Conservation (phyloP, 1,140 invertebrate genomes). For the Cotesia glomerata region DNA sequence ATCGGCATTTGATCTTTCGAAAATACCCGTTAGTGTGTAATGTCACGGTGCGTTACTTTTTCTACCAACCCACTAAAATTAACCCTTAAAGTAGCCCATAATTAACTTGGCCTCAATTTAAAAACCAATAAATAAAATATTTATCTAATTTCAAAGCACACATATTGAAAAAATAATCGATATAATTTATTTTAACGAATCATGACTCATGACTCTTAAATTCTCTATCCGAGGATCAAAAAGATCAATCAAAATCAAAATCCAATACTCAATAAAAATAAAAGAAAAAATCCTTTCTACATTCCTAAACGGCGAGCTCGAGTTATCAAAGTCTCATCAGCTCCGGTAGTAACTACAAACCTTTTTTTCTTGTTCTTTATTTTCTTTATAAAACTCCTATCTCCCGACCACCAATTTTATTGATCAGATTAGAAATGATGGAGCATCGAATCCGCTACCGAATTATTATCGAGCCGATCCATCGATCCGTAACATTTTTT, state of each 20-base stretch:
- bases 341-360: background rate
- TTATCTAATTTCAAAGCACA: too few relatives aligned
- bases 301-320: constrained; percentile 1
- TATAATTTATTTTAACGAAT: background rate
- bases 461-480: constrained; percentile 19
- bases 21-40: background rate
- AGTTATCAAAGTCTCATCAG: constrained; percentile 12
- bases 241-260: constrained; percentile 3
- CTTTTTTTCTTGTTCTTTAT: background rate
- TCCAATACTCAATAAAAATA: background rate
- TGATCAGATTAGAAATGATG: constrained; percentile 23
- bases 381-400: background rate
- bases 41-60: constrained; percentile 4
- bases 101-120: too few relatives aligned
- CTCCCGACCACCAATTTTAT: background rate
- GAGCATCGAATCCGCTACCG: constrained; percentile 26
- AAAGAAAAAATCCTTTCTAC: constrained; percentile 2
- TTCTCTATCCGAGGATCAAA: constrained; percentile 8
- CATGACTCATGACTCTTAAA: constrained; percentile 23
- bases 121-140: too few relatives aligned
- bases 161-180: too few relatives aligned
- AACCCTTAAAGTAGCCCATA: too few relatives aligned
- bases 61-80: too few relatives aligned
- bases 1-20: background rate
- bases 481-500: constrained; percentile 15